These are phyloP conservation scores for Ranitomeya variabilis DNA, from an alignment of 2,113 vertebrate species.

Conservation along the genomic window DNA sequence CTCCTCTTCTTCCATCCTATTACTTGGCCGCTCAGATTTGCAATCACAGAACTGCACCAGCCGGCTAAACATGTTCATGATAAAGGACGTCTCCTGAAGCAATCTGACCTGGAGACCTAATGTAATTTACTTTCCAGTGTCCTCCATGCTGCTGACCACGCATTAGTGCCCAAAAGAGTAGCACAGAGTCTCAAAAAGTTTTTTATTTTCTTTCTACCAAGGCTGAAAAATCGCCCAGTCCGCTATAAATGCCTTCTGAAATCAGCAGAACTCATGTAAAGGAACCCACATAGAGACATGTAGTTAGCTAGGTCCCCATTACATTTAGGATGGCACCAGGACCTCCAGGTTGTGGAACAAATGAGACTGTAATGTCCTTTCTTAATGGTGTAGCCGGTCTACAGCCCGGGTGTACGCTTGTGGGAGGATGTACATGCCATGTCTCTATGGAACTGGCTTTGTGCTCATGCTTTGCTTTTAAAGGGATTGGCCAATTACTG, in stretches of 20 bases:
- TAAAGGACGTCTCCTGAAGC: not conserved
- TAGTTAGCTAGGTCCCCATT: too few relatives aligned
- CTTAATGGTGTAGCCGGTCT: too few relatives aligned
- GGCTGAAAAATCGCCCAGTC: not conserved
- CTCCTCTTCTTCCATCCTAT: not conserved
- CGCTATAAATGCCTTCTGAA: not conserved
- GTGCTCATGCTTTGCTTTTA: too few relatives aligned
- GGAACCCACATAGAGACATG: too few relatives aligned
- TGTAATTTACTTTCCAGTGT: slow-evolving; percentile 15
- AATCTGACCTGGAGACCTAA: slow-evolving; percentile 3
- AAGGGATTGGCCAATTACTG: too few relatives aligned
- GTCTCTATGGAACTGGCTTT: too few relatives aligned
- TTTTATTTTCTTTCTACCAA: not conserved
- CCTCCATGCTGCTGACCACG: not conserved
- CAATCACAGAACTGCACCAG: not conserved
- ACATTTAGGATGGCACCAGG: too few relatives aligned
- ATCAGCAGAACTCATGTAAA: too few relatives aligned
- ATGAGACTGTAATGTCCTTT: too few relatives aligned
- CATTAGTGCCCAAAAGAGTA: slow-evolving; percentile 6
- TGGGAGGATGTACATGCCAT: too few relatives aligned
- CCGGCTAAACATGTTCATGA: not conserved
- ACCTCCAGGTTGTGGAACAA: too few relatives aligned
- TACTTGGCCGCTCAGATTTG: not conserved
- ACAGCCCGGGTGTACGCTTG: too few relatives aligned
- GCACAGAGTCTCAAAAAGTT: not conserved